Evolutionary conservation across 2,113 vertebrate species (phyloP).

Genomic region (Myocastor coypus): DNA sequence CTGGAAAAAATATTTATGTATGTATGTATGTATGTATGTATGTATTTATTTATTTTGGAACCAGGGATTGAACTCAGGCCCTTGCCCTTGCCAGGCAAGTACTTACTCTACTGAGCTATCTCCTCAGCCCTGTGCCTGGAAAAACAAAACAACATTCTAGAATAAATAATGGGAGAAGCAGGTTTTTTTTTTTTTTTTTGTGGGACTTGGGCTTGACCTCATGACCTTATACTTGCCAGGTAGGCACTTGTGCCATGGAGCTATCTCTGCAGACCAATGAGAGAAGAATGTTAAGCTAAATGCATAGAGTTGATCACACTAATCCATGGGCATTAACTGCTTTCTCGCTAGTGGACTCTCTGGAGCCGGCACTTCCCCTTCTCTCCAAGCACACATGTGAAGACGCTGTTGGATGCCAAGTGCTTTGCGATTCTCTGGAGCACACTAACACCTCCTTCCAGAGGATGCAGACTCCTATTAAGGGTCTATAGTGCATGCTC

Average conservation of each 20-base stretch:
- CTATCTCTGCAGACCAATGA: neutral
- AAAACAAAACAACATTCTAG: neutral
- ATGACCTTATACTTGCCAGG: too few species aligned
- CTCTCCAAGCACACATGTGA: neutral
- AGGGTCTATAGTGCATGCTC: neutral
- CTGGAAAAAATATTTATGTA: too few species aligned
- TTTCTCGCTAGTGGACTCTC: neutral
- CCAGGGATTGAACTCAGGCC: too few species aligned
- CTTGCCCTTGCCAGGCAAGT: too few species aligned
- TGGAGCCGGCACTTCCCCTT: neutral
- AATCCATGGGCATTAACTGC: neutral
- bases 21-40: too few species aligned
- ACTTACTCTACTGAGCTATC: too few species aligned
- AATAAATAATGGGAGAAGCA: constrained; percentile 10
- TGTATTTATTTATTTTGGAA: too few species aligned
- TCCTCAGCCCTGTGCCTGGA: neutral
- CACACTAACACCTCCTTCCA: neutral
- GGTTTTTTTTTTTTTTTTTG: neutral
- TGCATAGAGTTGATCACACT: neutral
- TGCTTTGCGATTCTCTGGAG: neutral
- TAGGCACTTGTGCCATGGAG: too few species aligned
- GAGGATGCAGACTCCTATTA: neutral
- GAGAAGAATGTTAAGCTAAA: neutral
- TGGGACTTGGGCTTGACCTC: too few species aligned
- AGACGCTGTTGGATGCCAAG: neutral